Base-by-base conservation (phyloP, 2,797 vertebrate genomes). In the Chrosomus eos region DNA sequence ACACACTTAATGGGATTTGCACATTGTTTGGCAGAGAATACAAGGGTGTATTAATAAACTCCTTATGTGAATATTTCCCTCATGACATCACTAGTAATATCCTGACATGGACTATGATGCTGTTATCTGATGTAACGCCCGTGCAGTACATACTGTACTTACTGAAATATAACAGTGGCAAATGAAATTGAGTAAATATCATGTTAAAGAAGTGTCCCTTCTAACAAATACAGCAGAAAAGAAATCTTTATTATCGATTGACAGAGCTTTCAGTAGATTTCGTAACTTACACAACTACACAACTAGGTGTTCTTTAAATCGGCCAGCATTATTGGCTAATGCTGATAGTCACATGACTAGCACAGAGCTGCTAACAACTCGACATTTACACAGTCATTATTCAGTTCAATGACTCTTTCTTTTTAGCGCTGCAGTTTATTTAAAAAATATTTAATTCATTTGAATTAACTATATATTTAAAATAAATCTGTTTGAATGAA, bases 81-180 rank as follows among this genome's bases (percentile, higher is more conserved):
- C 60, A 31, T 64, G 60, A 31, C 60, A 28, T 62, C 60, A 28
- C 26, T n/a, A 23, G 21, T 10, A 8, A 8, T 53, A 55, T 23
- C 21, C 53, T 0, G 1, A n/a, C 13, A 58, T 58, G 23, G 55
- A 13, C 9, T n/a, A 7, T 53, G 23, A 11, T n/a, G 4, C 55
- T n/a, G 55, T 58, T 11, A 1, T 58, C 9, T 58, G 23, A 58
- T 58, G 11, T 3, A 45, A 9, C 21, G 3, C 3, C 55, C 23
- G n/a, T 23, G 8, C 53, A 10, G 21, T 55, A 9, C 7, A 1
- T 0, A n/a, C 23, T 58, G 9, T 11, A n/a, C 21, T 0, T 3
- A 53, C 4, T 10, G 53, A 0, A 55, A 23, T 10, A 23, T 55
- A 55, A 58, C n/a, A n/a, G n/a, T 58, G 21, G 8, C 3, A 55